These are phyloP conservation scores for Caradrina kadenii DNA, from an alignment of 2,888 invertebrate species.

Conservation along the genomic window DNA sequence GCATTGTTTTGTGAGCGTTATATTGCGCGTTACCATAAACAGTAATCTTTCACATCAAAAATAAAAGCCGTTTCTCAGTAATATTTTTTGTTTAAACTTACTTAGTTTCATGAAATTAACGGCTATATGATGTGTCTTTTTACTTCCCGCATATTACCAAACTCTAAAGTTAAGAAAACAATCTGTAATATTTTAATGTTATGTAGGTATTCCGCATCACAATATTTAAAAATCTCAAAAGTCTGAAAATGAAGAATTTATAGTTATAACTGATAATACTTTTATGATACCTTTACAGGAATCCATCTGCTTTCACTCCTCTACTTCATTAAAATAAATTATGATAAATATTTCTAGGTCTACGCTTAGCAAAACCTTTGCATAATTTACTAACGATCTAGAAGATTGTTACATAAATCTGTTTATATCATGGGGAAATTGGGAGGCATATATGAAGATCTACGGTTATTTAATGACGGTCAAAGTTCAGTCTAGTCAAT, in stretches of 20 bases:
- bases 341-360: conserved; percentile 29
- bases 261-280: background rate
- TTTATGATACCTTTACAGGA: background rate
- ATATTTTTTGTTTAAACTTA: too few species aligned
- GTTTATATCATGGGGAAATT: background rate
- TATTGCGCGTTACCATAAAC: too few species aligned
- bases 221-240: background rate
- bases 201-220: too few species aligned
- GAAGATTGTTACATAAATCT: conserved; percentile 34
- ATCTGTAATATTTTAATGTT: background rate
- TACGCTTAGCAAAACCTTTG: conserved; percentile 43
- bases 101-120: too few species aligned
- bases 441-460: background rate
- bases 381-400: conserved; percentile 36
- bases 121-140: too few species aligned
- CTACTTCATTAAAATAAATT: conserved; percentile 18
- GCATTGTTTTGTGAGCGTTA: too few species aligned
- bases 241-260: background rate
- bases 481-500: background rate
- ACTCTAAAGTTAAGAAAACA: too few species aligned
- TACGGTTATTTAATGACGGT: background rate
- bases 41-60: too few species aligned
- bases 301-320: conserved; percentile 39
- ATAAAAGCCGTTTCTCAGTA: too few species aligned
- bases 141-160: too few species aligned